phyloP scores from a whole-genome alignment of 2,113 vertebrate genomes.

The Clarias gariepinus region DNA sequence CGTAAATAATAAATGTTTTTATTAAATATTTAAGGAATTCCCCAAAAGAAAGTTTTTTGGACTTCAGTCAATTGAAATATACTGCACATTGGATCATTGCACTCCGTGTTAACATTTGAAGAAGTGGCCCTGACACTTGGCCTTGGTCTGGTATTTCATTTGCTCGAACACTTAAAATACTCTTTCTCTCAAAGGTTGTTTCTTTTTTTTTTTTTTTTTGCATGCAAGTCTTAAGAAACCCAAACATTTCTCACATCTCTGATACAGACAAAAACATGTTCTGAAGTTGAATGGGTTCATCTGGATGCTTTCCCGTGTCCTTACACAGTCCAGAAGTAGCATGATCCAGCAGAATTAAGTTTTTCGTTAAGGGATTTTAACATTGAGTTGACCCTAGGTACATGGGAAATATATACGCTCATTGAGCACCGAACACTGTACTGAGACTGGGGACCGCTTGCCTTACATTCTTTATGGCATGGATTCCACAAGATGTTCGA shows the following conservation, averaged over 20 bases:
- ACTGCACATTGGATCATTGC: background rate
- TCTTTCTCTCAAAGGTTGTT: background rate
- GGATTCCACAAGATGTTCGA: background rate
- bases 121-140: background rate
- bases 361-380: background rate
- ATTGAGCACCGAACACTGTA: no score
- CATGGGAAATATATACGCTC: background rate
- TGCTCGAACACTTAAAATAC: background rate
- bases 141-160: background rate
- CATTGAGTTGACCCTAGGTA: background rate
- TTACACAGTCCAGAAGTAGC: background rate
- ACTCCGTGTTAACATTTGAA: background rate
- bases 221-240: background rate
- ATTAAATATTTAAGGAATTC: background rate
- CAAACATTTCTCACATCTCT: constrained; percentile 22
- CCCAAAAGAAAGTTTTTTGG: background rate
- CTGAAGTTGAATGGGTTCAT: constrained; percentile 43
- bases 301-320: constrained; percentile 8
- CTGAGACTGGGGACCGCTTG: background rate
- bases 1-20: background rate
- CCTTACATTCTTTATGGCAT: background rate
- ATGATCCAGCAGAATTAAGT: background rate
- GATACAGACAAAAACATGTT: constrained; percentile 6
- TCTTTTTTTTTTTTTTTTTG: background rate
- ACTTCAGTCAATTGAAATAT: background rate